Evolutionary conservation across 2,797 vertebrate species (phyloP).

Genomic region (Lophotriccus pileatus): DNA sequence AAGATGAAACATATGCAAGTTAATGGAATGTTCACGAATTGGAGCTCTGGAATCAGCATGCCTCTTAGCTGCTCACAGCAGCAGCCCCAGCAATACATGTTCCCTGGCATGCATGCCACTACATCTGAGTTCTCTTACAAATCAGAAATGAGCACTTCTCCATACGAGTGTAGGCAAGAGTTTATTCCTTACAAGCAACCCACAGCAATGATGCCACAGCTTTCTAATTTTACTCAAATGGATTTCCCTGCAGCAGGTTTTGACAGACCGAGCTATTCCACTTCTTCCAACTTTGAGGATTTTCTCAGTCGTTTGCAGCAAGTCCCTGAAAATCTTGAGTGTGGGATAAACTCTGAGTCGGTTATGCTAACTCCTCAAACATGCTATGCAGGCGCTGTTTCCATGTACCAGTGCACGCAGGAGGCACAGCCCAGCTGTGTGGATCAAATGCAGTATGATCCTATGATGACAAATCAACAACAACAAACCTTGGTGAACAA

Average conservation of each 20-base stretch:
- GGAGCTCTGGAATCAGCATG: conserved; percentile 51
- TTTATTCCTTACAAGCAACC: conserved; percentile 70
- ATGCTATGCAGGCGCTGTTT: conserved; percentile 73
- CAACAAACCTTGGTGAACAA: conserved; percentile 66
- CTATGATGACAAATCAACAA: conserved; percentile 48
- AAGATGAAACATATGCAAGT: conserved; percentile 80
- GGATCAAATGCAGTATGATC: conserved; percentile 59
- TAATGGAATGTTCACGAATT: conserved; percentile 67
- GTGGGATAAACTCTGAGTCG: conserved; percentile 56
- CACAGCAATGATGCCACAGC: conserved; percentile 28
- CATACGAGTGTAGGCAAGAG: conserved; percentile 69
- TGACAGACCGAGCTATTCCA: conserved; percentile 60
- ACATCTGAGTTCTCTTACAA: conserved; percentile 71
- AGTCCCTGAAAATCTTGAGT: conserved; percentile 62
- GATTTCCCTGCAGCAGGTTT: conserved; percentile 72
- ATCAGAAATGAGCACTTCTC: conserved; percentile 66
- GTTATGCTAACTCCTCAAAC: conserved; percentile 60
- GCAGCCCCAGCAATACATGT: conserved; percentile 64
- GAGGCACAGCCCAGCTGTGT: conserved; percentile 48
- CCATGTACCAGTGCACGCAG: conserved; percentile 74
- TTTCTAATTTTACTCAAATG: conserved; percentile 67
- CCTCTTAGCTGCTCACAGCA: conserved; percentile 64
- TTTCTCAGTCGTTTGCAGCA: conserved; percentile 77
- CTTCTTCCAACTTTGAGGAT: conserved; percentile 73
- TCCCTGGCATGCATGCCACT: conserved; percentile 60